Base-by-base conservation (phyloP, 2,113 vertebrate genomes). In the Platichthys flesus region DNA sequence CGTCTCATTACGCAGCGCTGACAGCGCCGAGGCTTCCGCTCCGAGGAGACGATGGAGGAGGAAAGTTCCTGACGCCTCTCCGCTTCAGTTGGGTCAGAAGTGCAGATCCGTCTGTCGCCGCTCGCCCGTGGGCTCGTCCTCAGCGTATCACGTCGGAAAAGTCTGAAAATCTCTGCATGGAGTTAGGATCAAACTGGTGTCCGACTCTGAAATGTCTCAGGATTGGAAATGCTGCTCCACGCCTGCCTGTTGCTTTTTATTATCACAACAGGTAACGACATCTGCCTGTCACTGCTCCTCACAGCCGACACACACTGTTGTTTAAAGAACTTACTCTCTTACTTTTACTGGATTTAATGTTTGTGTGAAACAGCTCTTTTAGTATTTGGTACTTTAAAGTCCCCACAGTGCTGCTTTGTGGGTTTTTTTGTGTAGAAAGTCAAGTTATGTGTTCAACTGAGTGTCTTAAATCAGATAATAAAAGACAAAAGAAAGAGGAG, bases 141-240 rank as follows among this genome's bases (percentile, higher is more conserved):
- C 37, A 12, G 2, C 37, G 9, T 40, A 1, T 0, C 37, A 9
- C 9, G 37, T 40, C 37, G 9, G 37, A 40, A 40, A 3, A 40
- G 2, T 40, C 9, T 2, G 40, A 2, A 3, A 31, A 42, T 13
- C 40, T 13, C 40, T 13, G 40, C 40, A 42, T 51, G 47, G 47
- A 20, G 47, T 81, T 65, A 9, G 67, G 65, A 79, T 74, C 73
- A 16, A 65, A 35, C 13, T 9, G 24, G 37, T 75, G 21, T 78
- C 24, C 57, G 69, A 88, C 77, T 70, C 58, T 90, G 94, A 91
- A 83, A 94, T 93, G 94, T 91, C 89, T 93, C 73, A 82, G 69
- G 79, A 79, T 62, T 84, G 91, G 93, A 91, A 87, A 95, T 95
- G 93, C 91, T 81, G 85, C 91, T 91, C 79, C 85, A 87, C 82